phyloP scores from a whole-genome alignment of 2,113 vertebrate species.

The Corvus cornix region DNA sequence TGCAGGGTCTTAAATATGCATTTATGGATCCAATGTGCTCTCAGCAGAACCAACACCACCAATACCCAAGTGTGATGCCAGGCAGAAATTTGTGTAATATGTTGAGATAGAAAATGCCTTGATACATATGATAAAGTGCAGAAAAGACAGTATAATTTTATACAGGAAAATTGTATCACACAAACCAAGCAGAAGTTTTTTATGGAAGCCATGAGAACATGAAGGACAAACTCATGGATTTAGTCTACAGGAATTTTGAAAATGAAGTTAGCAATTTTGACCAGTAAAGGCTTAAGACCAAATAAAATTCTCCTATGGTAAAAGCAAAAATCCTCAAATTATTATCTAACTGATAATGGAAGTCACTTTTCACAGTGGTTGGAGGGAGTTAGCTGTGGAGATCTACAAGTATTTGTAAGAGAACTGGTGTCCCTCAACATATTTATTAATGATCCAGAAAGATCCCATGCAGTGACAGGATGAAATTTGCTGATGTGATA shows the following conservation, averaged over 20 bases:
- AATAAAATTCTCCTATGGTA: fast-evolving
- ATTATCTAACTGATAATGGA: background rate
- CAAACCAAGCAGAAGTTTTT: background rate
- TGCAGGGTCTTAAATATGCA: background rate
- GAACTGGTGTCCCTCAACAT: background rate
- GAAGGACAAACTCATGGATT: background rate
- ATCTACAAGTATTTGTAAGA: background rate
- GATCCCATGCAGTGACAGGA: background rate
- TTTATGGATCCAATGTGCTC: background rate
- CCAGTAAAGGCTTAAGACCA: background rate
- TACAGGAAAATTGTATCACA: no score
- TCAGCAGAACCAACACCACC: background rate
- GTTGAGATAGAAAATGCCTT: background rate
- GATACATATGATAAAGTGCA: no score
- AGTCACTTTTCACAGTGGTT: background rate
- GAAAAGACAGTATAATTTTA: no score
- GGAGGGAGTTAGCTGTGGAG: background rate
- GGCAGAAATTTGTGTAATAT: background rate
- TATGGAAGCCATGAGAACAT: background rate
- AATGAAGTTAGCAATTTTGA: background rate
- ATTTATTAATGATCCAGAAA: background rate
- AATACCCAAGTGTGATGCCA: background rate
- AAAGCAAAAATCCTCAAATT: background rate
- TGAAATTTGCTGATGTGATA: background rate
- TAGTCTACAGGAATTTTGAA: background rate